Conservation (phyloP, 2,888 invertebrate species). For the Lasioglossum lativentre region DNA sequence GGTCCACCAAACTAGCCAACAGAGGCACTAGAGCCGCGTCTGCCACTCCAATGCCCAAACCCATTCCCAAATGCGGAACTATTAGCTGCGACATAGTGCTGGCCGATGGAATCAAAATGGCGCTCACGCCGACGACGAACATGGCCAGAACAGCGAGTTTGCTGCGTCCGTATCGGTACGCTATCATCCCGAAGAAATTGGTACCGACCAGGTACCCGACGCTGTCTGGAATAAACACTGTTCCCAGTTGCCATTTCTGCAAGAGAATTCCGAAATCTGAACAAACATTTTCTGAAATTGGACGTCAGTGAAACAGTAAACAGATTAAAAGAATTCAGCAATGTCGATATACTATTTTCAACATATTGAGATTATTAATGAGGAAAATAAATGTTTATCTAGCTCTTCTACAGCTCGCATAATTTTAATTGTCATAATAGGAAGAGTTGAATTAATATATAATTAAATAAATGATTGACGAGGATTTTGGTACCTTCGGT, state of each 20-base stretch:
- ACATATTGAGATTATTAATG: no score
- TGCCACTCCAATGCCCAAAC: constrained; percentile 92
- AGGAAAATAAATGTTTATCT: no score
- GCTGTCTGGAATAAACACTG: constrained; percentile 94
- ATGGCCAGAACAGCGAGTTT: constrained; percentile 88
- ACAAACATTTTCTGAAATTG: no score
- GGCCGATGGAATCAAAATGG: constrained; percentile 89
- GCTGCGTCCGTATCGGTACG: constrained; percentile 88
- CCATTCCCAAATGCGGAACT: constrained; percentile 92
- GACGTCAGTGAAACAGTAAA: neutral
- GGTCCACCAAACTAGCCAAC: constrained; percentile 90
- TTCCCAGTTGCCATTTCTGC: constrained; percentile 91
- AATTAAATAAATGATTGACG: no score
- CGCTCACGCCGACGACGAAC: constrained; percentile 88
- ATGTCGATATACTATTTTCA: no score
- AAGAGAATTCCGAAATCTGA: neutral
- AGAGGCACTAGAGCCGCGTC: constrained; percentile 93
- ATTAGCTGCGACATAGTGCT: constrained; percentile 87
- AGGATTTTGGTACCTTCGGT: constrained; percentile 85
- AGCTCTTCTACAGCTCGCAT: no score
- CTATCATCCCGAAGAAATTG: constrained; percentile 90
- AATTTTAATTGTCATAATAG: no score
- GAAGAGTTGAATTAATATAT: no score
- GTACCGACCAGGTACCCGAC: constrained; percentile 93
- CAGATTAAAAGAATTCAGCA: neutral